These are phyloP conservation scores for Drosophila orena DNA, from an alignment of 1,140 invertebrate genomes.

Conservation along the genomic window DNA sequence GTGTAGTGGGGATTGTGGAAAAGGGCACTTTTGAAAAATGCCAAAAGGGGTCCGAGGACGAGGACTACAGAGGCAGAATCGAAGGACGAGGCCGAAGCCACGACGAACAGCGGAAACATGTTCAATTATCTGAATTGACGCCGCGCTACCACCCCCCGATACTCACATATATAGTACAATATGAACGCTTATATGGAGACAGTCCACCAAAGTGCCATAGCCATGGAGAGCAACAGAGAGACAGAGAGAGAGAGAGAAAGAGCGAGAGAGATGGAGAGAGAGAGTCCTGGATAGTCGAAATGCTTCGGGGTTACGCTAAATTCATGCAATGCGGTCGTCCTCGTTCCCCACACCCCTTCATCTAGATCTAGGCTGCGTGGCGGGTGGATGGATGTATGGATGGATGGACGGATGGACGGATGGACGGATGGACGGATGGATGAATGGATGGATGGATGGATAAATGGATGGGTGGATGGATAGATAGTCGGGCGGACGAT, in stretches of 20 bases:
- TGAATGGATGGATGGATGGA: too few species aligned
- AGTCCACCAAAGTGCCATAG: background rate
- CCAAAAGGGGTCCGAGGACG: slow-evolving; percentile 53
- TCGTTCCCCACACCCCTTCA: slow-evolving; percentile 35
- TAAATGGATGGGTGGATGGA: slow-evolving; percentile 18
- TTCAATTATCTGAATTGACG: slow-evolving; percentile 73
- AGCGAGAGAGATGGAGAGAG: slow-evolving; percentile 24
- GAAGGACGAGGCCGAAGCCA: slow-evolving; percentile 38
- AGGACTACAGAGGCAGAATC: slow-evolving; percentile 20
- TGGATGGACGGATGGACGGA: slow-evolving; percentile 1
- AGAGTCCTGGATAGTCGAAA: slow-evolving; percentile 26
- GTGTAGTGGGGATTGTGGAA: slow-evolving; percentile 16
- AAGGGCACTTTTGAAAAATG: slow-evolving; percentile 71
- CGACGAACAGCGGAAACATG: slow-evolving; percentile 66
- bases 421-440: too few species aligned
- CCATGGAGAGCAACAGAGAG: slow-evolving; percentile 25
- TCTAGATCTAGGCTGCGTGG: background rate
- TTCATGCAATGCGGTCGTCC: slow-evolving; percentile 62
- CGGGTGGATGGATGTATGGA: slow-evolving; percentile 9
- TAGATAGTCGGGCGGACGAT: slow-evolving; percentile 15
- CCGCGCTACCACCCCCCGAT: slow-evolving; percentile 62
- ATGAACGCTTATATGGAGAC: slow-evolving; percentile 1
- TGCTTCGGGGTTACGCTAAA: slow-evolving; percentile 59
- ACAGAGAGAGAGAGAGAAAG: background rate
- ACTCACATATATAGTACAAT: background rate